A percentile compares a stretch with the other conserved stretches of the same genome.
These are phyloP conservation scores for Cryptus armator DNA, from an alignment of 2,888 invertebrate species.

Conservation along the genomic window DNA sequence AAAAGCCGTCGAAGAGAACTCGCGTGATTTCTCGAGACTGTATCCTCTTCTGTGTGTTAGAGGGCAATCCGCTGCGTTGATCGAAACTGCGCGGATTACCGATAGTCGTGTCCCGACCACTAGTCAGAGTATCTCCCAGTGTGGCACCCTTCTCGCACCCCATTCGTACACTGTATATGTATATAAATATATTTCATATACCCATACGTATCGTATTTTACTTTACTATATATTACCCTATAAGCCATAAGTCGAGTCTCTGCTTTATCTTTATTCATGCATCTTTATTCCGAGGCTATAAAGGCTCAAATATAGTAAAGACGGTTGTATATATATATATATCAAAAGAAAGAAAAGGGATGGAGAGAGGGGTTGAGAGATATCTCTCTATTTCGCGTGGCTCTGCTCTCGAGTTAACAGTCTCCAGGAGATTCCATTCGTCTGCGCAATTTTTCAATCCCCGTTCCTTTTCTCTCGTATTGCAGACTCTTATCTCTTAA, in stretches of 20 bases:
- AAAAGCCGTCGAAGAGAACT: slow-evolving; percentile 22
- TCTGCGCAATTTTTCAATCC: neutral
- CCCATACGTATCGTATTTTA: slow-evolving; percentile 6
- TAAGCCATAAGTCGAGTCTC: slow-evolving; percentile 32
- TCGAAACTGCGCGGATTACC: slow-evolving; percentile 58
- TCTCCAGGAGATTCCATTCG: neutral
- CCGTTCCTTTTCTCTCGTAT: neutral
- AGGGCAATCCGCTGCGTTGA: slow-evolving; percentile 11
- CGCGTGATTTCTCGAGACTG: slow-evolving; percentile 44
- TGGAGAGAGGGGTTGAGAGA: slow-evolving; percentile 4
- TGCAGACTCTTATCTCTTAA: slow-evolving; percentile 24
- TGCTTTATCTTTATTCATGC: slow-evolving; percentile 66
- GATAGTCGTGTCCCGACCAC: slow-evolving; percentile 52
- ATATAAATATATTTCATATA: slow-evolving; percentile 5
- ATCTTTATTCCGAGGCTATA: slow-evolving; percentile 58
- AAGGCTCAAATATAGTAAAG: slow-evolving; percentile 42
- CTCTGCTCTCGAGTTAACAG: neutral
- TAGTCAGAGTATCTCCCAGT: neutral
- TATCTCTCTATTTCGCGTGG: slow-evolving; percentile 62
- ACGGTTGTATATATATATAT: slow-evolving; percentile 1
- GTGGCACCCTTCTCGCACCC: slow-evolving; percentile 37
- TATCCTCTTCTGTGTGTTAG: neutral
- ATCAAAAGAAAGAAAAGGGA: neutral
- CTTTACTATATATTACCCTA: slow-evolving; percentile 32
- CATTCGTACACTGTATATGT: slow-evolving; percentile 16